Evolutionary conservation across 2,797 vertebrate genomes (phyloP).

Genomic region (Petrocephalus schoutedeni): DNA sequence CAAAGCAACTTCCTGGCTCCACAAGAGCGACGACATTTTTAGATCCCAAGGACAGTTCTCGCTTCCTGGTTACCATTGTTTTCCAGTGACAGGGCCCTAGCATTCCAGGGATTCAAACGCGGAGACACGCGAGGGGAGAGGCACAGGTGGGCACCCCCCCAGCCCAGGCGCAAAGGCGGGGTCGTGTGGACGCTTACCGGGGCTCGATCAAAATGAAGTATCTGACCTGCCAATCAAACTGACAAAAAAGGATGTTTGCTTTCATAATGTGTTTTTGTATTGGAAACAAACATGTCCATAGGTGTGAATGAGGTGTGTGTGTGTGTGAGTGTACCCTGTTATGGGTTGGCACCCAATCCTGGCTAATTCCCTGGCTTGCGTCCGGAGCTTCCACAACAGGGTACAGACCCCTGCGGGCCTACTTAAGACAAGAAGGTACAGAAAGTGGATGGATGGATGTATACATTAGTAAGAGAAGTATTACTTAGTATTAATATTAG

Average conservation of each 20-base stretch:
- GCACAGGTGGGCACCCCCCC: neutral
- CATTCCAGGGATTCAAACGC: constrained; percentile 15
- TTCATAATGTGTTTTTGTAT: no score
- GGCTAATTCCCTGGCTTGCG: no score
- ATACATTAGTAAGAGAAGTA: neutral
- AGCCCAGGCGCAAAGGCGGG: neutral
- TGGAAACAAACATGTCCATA: no score
- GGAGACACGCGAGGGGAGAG: neutral
- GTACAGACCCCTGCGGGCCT: neutral
- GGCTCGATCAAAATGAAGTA: neutral
- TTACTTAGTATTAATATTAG: neutral
- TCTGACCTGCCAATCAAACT: neutral
- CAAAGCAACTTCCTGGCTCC: constrained; percentile 47
- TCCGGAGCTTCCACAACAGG: neutral
- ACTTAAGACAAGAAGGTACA: neutral
- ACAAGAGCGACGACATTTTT: constrained; percentile 59
- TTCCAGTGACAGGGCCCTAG: constrained; percentile 47
- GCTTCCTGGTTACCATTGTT: constrained; percentile 60
- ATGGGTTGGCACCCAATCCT: no score
- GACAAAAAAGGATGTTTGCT: neutral
- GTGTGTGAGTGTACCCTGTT: no score
- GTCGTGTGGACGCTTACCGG: neutral
- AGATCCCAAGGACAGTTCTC: constrained; percentile 68
- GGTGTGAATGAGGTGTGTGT: no score
- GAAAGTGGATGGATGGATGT: neutral